Percentiles rank a stretch among this genome's conserved stretches.
These are phyloP conservation scores for Thamnophis sirtalis DNA, from an alignment of 2,113 vertebrate species.

Conservation along the genomic window DNA sequence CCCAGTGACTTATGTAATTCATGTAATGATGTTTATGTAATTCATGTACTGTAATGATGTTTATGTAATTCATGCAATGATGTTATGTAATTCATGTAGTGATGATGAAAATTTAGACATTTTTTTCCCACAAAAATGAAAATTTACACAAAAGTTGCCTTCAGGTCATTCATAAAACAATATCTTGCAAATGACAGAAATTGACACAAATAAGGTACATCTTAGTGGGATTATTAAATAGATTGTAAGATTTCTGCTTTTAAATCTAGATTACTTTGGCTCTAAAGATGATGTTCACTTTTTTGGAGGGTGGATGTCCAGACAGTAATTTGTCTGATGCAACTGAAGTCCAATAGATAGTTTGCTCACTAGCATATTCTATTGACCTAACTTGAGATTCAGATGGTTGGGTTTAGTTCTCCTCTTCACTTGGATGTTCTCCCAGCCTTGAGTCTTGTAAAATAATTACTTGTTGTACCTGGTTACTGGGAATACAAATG, in stretches of 20 bases:
- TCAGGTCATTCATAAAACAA: not conserved
- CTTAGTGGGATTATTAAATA: not conserved
- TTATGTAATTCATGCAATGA: not conserved
- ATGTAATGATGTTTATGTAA: not conserved
- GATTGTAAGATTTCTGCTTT: not conserved
- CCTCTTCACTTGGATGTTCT: not conserved
- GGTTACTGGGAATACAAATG: not conserved
- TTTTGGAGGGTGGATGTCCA: not conserved
- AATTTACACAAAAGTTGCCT: not conserved
- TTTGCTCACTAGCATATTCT: not conserved
- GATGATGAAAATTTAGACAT: not conserved
- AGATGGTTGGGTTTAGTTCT: not conserved
- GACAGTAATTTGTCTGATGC: not conserved
- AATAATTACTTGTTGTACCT: not conserved
- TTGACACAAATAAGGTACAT: not conserved
- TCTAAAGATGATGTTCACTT: not conserved
- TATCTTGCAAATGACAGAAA: not conserved
- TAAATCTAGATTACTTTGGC: not conserved
- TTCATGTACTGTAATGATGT: not conserved
- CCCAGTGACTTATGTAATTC: not conserved
- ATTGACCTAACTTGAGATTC: not conserved
- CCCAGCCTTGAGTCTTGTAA: not conserved
- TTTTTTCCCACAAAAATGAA: not conserved
- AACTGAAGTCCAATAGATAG: not conserved
- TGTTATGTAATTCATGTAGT: not conserved